Base-by-base conservation (phyloP, 2,888 invertebrate species). In the Drosophila nr. medialis region DNA sequence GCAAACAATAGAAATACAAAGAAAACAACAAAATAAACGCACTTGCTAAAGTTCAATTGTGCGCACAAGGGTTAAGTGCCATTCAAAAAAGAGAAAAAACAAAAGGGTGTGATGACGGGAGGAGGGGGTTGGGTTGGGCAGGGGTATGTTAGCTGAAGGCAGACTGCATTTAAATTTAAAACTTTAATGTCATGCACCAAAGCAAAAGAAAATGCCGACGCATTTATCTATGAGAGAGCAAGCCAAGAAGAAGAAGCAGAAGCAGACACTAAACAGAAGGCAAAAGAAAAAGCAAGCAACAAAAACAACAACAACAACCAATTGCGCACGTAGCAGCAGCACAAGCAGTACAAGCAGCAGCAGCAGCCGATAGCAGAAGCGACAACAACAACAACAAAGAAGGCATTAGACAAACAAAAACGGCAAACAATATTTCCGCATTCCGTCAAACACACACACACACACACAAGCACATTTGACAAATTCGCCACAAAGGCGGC, bases 161-260 rank as follows among this genome's bases (percentile, higher is more conserved):
- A 48, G 61, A 32, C 60, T 83, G 84, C 62, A 73, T 74, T 83
- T 88, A 79, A 88, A 90, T 86, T 85, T 88, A 83, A 84, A 86
- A 85, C 83, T 86, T 86, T 86, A 89, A 86, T 88, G 87, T 86
- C 90, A 89, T 84, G 84, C 89, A 76, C 74, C 79, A 79, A 61
- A 72, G 82, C 65, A 78, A 80, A 77, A 69, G 80, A 70, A 78
- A 80, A 77, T 79, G 68, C 64, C 76, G 80, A 79, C 82, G 75
- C 72, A 86, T 84, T 84, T 71, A 71, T 86, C 83, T 69, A 69
- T 56, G 63, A 82, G 15, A 8, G 15, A 24, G 15, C 70, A 77
- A 72, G 69, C 50, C 71, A 77, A 69, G 74, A 73, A 73, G 56
- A 38, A 18, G 7, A 36, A 53, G 53, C 62, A 68, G 61, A 69